Base-by-base conservation (phyloP, 2,888 invertebrate genomes). In the Cheilosia scutellata region DNA sequence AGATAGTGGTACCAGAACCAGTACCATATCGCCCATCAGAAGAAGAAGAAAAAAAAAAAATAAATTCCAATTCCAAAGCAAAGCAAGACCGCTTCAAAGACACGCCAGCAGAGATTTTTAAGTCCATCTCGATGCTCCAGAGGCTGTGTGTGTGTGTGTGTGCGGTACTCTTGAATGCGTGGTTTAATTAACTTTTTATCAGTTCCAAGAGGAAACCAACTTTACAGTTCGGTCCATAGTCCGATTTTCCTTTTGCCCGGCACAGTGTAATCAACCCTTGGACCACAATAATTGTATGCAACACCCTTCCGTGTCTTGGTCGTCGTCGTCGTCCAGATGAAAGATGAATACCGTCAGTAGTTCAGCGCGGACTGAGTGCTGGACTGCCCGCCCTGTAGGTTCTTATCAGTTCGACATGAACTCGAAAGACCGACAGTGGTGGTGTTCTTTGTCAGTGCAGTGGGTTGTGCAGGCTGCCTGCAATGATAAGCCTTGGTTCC, bases 171-270 rank as follows among this genome's bases (percentile, higher is more conserved):
- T 55, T 83, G 29, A 79, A 51, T 79, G 83, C 79, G 82, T 87
- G 82, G 82, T 79, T 87, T 87, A 87, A 87, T 87, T 87, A 87
- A 87, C 70, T 87, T 87, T 87, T 87, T 87, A 87, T 87, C 87
- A 87, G 87, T 78, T 83, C 13, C 68, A 72, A 86, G 76, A 86
- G 86, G 86, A 86, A 86, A 66, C 76, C 76, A 86, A 82, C 76
- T 82, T 68, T 37, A 83, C 75, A 40, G 62, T 20, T 71, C 53
- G 44, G 70, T 65, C 47, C 76, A 75, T 27, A 71, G 78, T 84
- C 77, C 77, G 60, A 66, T 49, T 44, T 77, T 37, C 16, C 29
- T 42, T 66, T 60, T 60, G 77, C 44, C 51, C 31, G 51, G 47
- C 42, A 27, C 63, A 51, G 51, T 37, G 58, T 75, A 83, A 79